A percentile compares a stretch with the other conserved stretches of the same genome.
Evolutionary conservation across 2,797 vertebrate genomes (phyloP).

Genomic region (Falco peregrinus): DNA sequence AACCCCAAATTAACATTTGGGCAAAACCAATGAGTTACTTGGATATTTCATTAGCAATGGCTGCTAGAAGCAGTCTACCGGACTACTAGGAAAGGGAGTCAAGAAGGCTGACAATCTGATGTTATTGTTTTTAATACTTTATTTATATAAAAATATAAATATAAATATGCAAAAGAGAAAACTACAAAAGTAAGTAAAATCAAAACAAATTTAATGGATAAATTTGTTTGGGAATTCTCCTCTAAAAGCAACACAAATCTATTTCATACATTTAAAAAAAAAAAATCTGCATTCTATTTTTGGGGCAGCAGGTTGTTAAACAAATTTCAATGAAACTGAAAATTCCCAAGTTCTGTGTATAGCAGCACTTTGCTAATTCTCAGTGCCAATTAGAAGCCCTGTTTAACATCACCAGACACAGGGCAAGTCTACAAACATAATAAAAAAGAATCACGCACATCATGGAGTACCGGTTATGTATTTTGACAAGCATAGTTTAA

Average conservation of each 20-base stretch:
- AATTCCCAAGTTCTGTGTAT: not conserved
- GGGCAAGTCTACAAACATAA: not conserved
- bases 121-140: not conserved
- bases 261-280: not conserved
- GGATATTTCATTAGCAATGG: not conserved
- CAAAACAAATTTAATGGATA: not conserved
- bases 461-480: not conserved
- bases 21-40: not conserved
- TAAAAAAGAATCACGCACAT: not conserved
- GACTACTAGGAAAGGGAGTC: not conserved
- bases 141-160: too few species aligned
- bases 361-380: slow-evolving; percentile 7
- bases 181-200: not conserved
- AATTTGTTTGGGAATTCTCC: not conserved
- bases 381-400: not conserved
- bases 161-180: not conserved
- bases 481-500: slow-evolving; percentile 23
- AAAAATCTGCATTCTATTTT: not conserved
- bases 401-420: slow-evolving; percentile 11
- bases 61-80: not conserved
- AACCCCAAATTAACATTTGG: not conserved
- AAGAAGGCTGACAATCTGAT: not conserved
- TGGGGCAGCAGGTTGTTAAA: not conserved
- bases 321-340: not conserved
- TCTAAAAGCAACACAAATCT: not conserved